These are phyloP conservation scores for Climacteris rufus DNA, from an alignment of 2,113 vertebrate genomes.

Conservation along the genomic window DNA sequence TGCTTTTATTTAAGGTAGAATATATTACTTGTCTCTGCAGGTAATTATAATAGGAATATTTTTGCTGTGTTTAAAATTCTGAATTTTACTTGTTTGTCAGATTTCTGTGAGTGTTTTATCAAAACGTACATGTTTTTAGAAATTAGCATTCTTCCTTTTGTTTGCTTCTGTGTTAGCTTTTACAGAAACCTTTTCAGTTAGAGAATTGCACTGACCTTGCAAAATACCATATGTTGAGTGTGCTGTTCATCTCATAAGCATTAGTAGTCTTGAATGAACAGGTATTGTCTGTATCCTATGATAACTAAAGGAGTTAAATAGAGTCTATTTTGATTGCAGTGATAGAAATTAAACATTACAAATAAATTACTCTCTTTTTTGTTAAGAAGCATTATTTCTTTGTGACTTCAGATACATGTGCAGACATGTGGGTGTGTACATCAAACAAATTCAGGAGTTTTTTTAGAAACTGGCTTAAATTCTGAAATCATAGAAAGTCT, in stretches of 20 bases:
- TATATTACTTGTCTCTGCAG: conserved; percentile 1
- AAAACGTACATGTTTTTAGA: not conserved
- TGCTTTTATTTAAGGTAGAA: conserved; percentile 20
- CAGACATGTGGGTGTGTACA: not conserved
- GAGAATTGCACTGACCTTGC: conserved; percentile 11
- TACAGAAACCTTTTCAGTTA: not conserved
- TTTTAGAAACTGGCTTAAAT: not conserved
- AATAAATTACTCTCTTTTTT: not conserved
- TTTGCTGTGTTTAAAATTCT: not conserved
- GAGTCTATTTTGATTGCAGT: not conserved
- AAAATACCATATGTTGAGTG: conserved; percentile 28
- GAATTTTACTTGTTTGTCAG: conserved; percentile 57
- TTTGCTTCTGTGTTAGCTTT: not conserved
- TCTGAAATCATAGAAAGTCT: not conserved
- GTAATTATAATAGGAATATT: not conserved
- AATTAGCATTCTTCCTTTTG: not conserved
- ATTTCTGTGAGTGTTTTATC: not conserved
- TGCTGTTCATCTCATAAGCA: not conserved
- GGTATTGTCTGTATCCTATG: not conserved
- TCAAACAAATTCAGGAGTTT: not conserved
- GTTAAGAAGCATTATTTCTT: not conserved
- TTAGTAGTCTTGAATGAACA: not conserved
- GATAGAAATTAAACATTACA: conserved; percentile 8
- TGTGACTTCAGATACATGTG: not conserved
- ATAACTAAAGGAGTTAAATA: not conserved